phyloP scores from a whole-genome alignment of 2,113 vertebrate genomes.

The Xiphorhynchus elegans region DNA sequence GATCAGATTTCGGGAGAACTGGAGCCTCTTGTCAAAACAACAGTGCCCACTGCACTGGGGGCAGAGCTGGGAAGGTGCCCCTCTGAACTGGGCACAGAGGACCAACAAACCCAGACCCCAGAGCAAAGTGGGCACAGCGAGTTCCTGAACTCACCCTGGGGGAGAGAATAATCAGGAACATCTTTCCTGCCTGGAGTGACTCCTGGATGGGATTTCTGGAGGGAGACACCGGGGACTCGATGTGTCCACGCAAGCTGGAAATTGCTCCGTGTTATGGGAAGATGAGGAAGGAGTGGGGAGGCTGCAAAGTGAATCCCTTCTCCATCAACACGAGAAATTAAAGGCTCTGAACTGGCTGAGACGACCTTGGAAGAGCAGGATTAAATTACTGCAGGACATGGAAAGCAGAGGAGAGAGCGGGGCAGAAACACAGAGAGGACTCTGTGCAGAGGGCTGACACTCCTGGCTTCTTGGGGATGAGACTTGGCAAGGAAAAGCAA shows the following conservation, averaged over 20 bases:
- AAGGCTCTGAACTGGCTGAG: background rate
- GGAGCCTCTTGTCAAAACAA: background rate
- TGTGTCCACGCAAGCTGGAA: background rate
- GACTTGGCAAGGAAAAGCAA: background rate
- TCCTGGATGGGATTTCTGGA: background rate
- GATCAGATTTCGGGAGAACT: background rate
- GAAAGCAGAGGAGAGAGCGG: background rate
- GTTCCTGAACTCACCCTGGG: background rate
- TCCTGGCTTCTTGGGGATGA: background rate
- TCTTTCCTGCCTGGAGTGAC: background rate
- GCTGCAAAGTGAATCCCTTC: background rate
- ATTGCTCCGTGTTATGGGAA: background rate
- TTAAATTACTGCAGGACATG: background rate
- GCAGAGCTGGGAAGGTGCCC: background rate
- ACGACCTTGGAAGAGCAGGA: background rate
- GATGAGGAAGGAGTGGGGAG: background rate
- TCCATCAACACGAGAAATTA: background rate
- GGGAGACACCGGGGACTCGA: background rate
- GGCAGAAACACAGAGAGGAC: background rate
- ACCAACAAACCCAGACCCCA: background rate
- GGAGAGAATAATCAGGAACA: background rate
- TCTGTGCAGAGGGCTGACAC: background rate
- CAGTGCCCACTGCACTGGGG: background rate
- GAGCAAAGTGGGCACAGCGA: background rate
- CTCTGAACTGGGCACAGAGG: background rate